Base-by-base conservation (phyloP, 2,113 vertebrate species). In the Aphelocoma coerulescens region DNA sequence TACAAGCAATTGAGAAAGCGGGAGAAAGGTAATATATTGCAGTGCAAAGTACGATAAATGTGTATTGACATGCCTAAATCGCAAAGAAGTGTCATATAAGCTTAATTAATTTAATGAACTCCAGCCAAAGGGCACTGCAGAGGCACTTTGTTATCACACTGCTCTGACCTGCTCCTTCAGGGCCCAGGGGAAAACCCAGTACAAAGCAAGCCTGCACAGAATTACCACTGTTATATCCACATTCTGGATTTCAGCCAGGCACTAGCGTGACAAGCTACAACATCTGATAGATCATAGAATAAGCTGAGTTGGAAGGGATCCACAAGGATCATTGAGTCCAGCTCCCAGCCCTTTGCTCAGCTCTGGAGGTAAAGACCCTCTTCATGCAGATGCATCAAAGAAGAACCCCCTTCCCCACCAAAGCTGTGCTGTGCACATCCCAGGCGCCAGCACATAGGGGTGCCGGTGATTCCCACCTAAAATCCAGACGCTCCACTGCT, bases 101-200 rank as follows among this genome's bases (percentile, higher is more conserved):
- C 32, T 46, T 35, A 46, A 20, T 81, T 32, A 96, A 96, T 93
- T 92, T 44, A 16, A 96, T 93, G 63, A 91, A 88, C 32, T n/a
- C 21, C 77, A 69, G 55, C 7, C 71, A 21, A 66, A 88, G 77
- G 82, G 69, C 44, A 49, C 84, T 68, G 19, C 49, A 33, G 95
- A 86, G 62, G 48, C 32, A 7, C 37, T 30, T 19, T 69, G 80
- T 51, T 81, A 78, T 7, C 37, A 14, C 68, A 62, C 14, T 10
- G 57, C 65, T 92, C 75, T 24, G 51, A 43, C 13, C 1, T 1
- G 41, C 48, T 66, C 46, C n/a, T 37, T 16, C 46, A 15, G 84
- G 54, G 28, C 41, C 55, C 72, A 20, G 41, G 51, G 28, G 46
- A 84, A 61, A 43, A 9, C 35, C 62, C 20, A 17, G 22, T 0